Evolutionary conservation across 2,113 vertebrate genomes (phyloP).

Genomic region (Gobius niger): DNA sequence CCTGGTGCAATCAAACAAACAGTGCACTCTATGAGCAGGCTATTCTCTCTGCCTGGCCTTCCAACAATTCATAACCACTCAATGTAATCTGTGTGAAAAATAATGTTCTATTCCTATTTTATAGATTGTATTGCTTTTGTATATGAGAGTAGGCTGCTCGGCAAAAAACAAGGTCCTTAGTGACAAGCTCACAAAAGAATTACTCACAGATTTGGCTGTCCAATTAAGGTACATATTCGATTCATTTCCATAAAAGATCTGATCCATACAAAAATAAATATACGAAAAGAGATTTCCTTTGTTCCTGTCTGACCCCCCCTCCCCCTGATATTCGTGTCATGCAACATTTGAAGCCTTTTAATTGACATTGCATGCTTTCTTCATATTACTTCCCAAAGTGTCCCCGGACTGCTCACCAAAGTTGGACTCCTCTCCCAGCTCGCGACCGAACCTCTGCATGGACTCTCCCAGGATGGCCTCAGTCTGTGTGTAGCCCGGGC

Average conservation of each 20-base stretch:
- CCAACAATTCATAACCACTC: no score
- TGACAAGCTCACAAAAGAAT: no score
- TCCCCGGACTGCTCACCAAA: conserved; percentile 80
- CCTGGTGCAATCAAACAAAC: conserved; percentile 69
- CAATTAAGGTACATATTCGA: no score
- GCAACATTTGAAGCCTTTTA: neutral
- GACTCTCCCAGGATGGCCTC: conserved; percentile 90
- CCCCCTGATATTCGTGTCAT: neutral
- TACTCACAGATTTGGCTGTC: no score
- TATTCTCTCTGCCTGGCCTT: conserved; percentile 18
- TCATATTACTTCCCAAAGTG: neutral
- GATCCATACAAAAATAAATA: neutral
- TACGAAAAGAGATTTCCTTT: no score
- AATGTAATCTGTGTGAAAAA: no score
- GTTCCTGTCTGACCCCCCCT: no score
- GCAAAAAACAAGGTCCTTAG: no score
- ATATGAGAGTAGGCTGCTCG: no score
- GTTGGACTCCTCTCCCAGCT: conserved; percentile 94
- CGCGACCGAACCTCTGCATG: conserved; percentile 93
- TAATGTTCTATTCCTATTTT: no score
- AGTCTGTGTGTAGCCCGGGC: conserved; percentile 93
- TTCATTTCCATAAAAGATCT: no score
- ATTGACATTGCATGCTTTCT: neutral
- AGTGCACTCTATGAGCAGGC: neutral
- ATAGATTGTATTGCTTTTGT: no score